A percentile compares a stretch with the other conserved stretches of the same genome.
Conservation (phyloP, 2,113 vertebrate species). For the Myiozetetes cayanensis region DNA sequence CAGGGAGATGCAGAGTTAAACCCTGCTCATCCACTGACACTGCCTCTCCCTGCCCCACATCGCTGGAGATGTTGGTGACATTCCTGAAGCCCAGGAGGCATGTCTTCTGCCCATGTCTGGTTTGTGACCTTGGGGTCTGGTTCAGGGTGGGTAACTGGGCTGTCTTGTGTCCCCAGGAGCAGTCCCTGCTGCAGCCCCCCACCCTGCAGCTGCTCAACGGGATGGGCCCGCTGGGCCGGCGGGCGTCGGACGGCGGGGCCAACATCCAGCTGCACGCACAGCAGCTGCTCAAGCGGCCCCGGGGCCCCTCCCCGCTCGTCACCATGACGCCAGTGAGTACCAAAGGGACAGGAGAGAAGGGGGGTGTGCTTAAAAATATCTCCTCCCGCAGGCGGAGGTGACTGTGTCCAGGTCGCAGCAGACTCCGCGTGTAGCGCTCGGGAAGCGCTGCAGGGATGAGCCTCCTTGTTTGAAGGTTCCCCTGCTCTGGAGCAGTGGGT, state of each 20-base stretch:
- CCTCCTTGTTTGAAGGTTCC: not conserved
- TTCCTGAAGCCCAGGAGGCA: not conserved
- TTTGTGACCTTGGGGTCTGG: fast-evolving
- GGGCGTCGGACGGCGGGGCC: slow-evolving; percentile 94
- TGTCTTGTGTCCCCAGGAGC: slow-evolving; percentile 79
- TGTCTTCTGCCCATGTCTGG: fast-evolving
- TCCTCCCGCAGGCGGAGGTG: not conserved
- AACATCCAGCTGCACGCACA: slow-evolving; percentile 97
- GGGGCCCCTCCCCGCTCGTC: slow-evolving; percentile 93
- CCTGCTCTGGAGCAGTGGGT: fast-evolving
- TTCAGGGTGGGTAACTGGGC: fast-evolving
- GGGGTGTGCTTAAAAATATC: fast-evolving
- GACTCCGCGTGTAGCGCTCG: not conserved
- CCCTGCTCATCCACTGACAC: fast-evolving
- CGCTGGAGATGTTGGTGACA: fast-evolving
- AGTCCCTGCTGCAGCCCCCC: slow-evolving; percentile 95
- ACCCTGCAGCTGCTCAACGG: slow-evolving; percentile 95
- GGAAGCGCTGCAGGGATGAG: fast-evolving
- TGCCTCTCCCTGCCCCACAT: not conserved
- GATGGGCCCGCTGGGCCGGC: slow-evolving; percentile 96
- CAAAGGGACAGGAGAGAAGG: not conserved
- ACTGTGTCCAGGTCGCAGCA: not conserved
- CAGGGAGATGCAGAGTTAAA: not conserved
- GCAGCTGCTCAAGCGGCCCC: slow-evolving; percentile 92
- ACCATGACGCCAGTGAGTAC: slow-evolving; percentile 89